These are phyloP conservation scores for Belonocnema kinseyi DNA, from an alignment of 1,140 invertebrate genomes.

Conservation along the genomic window DNA sequence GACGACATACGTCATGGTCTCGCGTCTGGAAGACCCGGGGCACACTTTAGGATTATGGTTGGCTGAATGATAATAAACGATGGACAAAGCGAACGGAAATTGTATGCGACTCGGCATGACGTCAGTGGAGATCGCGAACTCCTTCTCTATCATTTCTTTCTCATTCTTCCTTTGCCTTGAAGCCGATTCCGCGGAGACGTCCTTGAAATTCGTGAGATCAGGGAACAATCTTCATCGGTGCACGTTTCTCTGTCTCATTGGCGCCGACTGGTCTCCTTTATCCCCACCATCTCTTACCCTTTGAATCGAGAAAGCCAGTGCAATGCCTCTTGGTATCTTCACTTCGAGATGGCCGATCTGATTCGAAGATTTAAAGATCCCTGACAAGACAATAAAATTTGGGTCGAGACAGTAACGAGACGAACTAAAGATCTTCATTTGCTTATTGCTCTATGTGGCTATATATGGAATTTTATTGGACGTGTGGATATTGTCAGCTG, in stretches of 20 bases:
- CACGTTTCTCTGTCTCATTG: conserved; percentile 46
- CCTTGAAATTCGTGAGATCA: conserved; percentile 74
- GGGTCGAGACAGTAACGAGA: no score
- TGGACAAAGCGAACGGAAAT: conserved; percentile 57
- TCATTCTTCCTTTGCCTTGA: conserved; percentile 56
- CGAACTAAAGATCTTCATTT: no score
- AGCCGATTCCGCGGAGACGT: conserved; percentile 71
- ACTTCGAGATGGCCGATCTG: no score
- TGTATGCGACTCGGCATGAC: conserved; percentile 49
- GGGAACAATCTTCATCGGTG: conserved; percentile 65
- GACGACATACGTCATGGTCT: conserved; percentile 46
- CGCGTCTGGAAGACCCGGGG: conserved; percentile 36
- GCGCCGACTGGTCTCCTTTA: conserved; percentile 59
- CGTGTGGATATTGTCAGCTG: no score
- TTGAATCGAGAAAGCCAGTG: not conserved
- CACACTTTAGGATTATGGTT: conserved; percentile 36
- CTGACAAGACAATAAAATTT: no score
- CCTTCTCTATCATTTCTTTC: conserved; percentile 39
- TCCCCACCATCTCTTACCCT: conserved; percentile 32
- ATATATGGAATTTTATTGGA: no score
- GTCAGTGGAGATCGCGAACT: conserved; percentile 43
- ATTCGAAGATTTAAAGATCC: no score
- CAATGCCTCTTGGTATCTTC: not conserved
- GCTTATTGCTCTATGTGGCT: no score
- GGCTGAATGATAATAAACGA: no score